Percentiles rank a stretch among this genome's conserved stretches.
These are phyloP conservation scores for Alcis repandata DNA, from an alignment of 2,888 invertebrate genomes.

Conservation along the genomic window DNA sequence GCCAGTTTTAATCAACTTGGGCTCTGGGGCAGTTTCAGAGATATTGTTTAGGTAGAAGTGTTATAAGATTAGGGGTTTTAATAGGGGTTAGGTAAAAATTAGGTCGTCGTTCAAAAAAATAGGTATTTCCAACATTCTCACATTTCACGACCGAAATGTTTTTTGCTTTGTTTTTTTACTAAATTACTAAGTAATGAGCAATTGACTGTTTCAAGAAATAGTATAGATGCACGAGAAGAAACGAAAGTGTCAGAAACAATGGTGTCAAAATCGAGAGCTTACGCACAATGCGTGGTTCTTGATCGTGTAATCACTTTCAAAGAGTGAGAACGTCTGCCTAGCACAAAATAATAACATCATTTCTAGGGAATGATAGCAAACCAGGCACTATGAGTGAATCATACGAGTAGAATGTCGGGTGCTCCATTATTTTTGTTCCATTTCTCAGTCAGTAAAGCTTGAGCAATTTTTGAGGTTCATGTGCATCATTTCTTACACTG, in stretches of 20 bases:
- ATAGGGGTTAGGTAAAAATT: background rate
- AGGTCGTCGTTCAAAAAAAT: too few species aligned
- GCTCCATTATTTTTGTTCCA: too few species aligned
- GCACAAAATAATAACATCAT: too few species aligned
- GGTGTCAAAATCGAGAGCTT: constrained; percentile 7
- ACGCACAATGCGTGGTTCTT: constrained; percentile 8
- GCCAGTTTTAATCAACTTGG: constrained; percentile 75
- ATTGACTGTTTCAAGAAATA: background rate
- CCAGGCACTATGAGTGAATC: too few species aligned
- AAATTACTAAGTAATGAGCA: background rate
- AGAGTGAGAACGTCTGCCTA: background rate
- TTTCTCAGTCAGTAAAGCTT: too few species aligned
- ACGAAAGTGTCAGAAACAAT: constrained; percentile 3
- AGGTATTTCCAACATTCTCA: too few species aligned
- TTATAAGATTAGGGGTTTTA: background rate
- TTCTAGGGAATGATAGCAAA: background rate
- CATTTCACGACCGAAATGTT: too few species aligned
- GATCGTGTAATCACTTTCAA: constrained; percentile 1
- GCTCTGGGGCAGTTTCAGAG: constrained; percentile 58
- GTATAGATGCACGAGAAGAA: constrained; percentile 5
- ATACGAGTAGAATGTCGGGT: too few species aligned
- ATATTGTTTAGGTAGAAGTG: background rate
- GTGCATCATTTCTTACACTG: too few species aligned
- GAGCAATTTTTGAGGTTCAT: too few species aligned
- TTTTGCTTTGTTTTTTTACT: too few species aligned